Base-by-base conservation (phyloP, 2,797 vertebrate species). In the Amniataba percoides region DNA sequence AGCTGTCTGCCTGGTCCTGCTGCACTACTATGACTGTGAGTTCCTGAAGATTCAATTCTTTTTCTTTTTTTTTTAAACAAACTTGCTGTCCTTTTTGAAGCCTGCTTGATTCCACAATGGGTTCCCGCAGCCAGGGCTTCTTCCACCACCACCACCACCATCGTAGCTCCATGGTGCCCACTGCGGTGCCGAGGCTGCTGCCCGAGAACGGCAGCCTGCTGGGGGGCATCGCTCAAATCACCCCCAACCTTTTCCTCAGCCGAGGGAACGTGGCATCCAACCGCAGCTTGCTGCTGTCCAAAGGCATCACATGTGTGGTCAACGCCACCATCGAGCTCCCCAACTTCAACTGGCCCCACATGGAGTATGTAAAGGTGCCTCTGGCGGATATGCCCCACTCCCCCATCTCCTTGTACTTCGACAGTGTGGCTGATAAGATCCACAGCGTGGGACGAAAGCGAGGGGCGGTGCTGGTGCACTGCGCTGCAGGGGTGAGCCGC, bases 281-380 rank as follows among this genome's bases (percentile, higher is more conserved):
- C 93, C 96, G 97, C 80, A 97, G 97, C 91, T 95, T 99, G 92
- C 96, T 99, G 73, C 95, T 98, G 60, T 96, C 97, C 13, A 97
- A 97, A 45, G 98, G 98, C 75, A 97, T 99, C 93, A 99, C 98
- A 49, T 99, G 98, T 40, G 96, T 99, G 61, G 96, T 99, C 85
- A 99, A 99, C 1, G 98, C 98, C 57, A 99, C 98, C 90, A 97
- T 99, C 4, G 98, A 99, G 95, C 96, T 99, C 53, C 97, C 98
- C 83, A 98, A 99, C 91, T 98, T 97, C 90, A 99, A 98, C 95
- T 99, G 97, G 98, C 98, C 98, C 5, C 97, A 98, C 79, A 96
- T 99, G 78, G 98, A 99, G 86, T 99, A 99, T 0, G 96, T 98
- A 0, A 98, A 97, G 92, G 98, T 99, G 84, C 98, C 98, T 55